phyloP scores from a whole-genome alignment of 2,797 vertebrate genomes.

The Sylvilagus floridanus region DNA sequence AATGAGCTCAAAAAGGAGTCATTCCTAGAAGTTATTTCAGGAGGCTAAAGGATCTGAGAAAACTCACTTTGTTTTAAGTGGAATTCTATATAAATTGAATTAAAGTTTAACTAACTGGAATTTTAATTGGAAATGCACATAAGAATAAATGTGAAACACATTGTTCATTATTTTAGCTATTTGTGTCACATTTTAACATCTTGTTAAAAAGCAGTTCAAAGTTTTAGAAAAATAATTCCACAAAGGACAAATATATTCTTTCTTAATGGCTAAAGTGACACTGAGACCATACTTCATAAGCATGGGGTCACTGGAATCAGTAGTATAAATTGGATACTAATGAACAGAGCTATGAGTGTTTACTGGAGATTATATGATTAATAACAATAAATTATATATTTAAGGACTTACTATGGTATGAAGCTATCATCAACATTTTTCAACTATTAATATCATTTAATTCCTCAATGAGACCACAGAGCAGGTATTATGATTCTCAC shows the following conservation, averaged over 20 bases:
- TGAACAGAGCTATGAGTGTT: not conserved
- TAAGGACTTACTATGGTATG: not conserved
- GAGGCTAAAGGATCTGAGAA: constrained; percentile 25
- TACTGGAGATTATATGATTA: not conserved
- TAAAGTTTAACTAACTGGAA: constrained; percentile 67
- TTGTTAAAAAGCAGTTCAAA: constrained; percentile 61
- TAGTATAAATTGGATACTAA: not conserved
- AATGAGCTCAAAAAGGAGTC: not conserved
- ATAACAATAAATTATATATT: not conserved
- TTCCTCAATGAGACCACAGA: not conserved
- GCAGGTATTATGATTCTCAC: not conserved
- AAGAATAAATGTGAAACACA: constrained; percentile 64
- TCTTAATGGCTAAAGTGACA: not conserved
- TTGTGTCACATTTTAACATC: constrained; percentile 58
- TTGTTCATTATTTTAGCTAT: constrained; percentile 62
- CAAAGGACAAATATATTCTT: constrained; percentile 16
- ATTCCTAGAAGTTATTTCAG: constrained; percentile 62
- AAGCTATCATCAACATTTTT: constrained; percentile 16
- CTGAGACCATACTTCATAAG: not conserved
- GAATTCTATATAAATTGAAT: constrained; percentile 67
- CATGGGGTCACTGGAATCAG: not conserved
- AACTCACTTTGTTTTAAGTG: constrained; percentile 52
- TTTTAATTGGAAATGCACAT: constrained; percentile 72
- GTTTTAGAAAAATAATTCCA: constrained; percentile 64
- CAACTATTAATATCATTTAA: not conserved